phyloP scores from a whole-genome alignment of 2,888 invertebrate genomes.

The Eretmocerus hayati region DNA sequence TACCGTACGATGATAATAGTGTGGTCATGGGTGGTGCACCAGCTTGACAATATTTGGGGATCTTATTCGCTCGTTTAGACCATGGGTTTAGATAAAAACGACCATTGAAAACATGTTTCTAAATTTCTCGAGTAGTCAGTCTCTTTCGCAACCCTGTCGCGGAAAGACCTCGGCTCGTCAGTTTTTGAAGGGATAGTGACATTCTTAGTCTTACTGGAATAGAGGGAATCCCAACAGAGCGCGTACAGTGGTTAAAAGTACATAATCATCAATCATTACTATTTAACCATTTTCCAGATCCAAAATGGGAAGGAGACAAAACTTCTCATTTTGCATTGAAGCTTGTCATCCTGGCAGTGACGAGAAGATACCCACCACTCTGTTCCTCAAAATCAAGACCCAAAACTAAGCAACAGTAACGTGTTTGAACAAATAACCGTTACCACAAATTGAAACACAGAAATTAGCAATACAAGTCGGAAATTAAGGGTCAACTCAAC shows the following conservation, averaged over 20 bases:
- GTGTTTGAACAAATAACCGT: slow-evolving; percentile 21
- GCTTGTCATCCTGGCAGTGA: slow-evolving; percentile 45
- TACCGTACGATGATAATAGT: too few relatives aligned
- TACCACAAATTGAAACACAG: slow-evolving; percentile 17
- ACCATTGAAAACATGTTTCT: too few relatives aligned
- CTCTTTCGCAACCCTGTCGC: not conserved
- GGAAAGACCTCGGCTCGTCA: too few relatives aligned
- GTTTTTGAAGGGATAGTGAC: too few relatives aligned
- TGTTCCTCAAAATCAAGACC: slow-evolving; percentile 33
- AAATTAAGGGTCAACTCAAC: slow-evolving; percentile 10
- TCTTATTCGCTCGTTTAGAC: too few relatives aligned
- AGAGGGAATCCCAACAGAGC: too few relatives aligned
- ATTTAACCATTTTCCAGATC: slow-evolving; percentile 33
- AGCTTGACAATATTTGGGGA: too few relatives aligned
- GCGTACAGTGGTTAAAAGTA: too few relatives aligned
- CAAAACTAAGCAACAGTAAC: slow-evolving; percentile 21
- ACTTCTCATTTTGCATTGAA: slow-evolving; percentile 44
- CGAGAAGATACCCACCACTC: slow-evolving; percentile 41
- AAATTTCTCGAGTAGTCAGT: not conserved
- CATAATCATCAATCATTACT: too few relatives aligned
- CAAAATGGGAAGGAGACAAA: slow-evolving; percentile 47
- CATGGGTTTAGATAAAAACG: too few relatives aligned
- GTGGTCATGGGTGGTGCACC: too few relatives aligned
- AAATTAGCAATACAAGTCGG: slow-evolving; percentile 17
- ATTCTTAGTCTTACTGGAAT: too few relatives aligned